Conservation (phyloP, 2,888 invertebrate species). For the Bedellia somnulentella region DNA sequence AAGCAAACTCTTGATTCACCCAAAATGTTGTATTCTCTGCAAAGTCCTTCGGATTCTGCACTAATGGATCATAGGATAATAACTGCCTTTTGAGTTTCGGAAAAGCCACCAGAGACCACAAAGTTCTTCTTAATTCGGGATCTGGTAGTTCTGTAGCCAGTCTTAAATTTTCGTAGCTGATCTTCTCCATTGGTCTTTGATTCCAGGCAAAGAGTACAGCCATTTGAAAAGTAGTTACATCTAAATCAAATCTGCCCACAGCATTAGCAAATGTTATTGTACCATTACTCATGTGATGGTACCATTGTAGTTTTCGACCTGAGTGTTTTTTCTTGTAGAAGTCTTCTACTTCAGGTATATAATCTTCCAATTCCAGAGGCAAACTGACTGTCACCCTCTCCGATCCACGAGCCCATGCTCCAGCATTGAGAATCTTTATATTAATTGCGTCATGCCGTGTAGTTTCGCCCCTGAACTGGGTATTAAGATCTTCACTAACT, state of each 20-base stretch:
- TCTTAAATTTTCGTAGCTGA: slow-evolving; percentile 95
- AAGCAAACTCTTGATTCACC: slow-evolving; percentile 96
- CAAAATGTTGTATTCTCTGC: slow-evolving; percentile 90
- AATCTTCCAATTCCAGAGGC: slow-evolving; percentile 96
- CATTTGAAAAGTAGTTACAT: slow-evolving; percentile 99
- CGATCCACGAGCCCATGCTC: slow-evolving; percentile 96
- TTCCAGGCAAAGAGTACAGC: slow-evolving; percentile 99
- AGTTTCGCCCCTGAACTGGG: slow-evolving; percentile 85
- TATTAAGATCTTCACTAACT: slow-evolving; percentile 94
- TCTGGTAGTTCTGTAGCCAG: slow-evolving; percentile 96
- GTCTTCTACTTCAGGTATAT: slow-evolving; percentile 98
- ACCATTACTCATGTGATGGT: slow-evolving; percentile 99
- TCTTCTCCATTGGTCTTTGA: slow-evolving; percentile 88
- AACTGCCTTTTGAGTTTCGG: slow-evolving; percentile 95
- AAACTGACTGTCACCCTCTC: slow-evolving; percentile 94
- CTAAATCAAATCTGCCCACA: slow-evolving; percentile 93
- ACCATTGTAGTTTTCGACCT: slow-evolving; percentile 97
- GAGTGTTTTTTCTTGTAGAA: slow-evolving; percentile 98
- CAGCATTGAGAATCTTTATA: slow-evolving; percentile 97
- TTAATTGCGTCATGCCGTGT: slow-evolving; percentile 87
- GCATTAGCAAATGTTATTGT: slow-evolving; percentile 94
- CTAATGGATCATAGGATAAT: slow-evolving; percentile 76
- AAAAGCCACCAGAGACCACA: slow-evolving; percentile 95
- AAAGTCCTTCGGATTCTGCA: slow-evolving; percentile 91
- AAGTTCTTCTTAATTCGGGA: slow-evolving; percentile 89